A percentile compares a stretch with the other conserved stretches of the same genome.
Evolutionary conservation across 2,888 invertebrate genomes (phyloP).

Genomic region (Pterobdella sp.): DNA sequence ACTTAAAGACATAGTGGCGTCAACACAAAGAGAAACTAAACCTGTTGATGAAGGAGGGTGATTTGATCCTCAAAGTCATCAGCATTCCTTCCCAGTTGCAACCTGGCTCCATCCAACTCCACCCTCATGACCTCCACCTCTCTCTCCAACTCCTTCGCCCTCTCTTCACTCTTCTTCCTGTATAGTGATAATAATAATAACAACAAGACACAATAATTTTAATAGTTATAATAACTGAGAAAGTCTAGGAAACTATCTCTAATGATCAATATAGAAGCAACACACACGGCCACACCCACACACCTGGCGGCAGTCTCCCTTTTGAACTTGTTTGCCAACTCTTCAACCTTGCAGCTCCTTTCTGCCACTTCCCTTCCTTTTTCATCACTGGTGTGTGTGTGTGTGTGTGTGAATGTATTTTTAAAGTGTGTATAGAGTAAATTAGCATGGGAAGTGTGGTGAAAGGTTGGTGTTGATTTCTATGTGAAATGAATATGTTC

Average conservation of each 20-base stretch:
- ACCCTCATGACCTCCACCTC: constrained; percentile 35
- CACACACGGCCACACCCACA: neutral
- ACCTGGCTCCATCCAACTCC: constrained; percentile 34
- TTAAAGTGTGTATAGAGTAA: neutral
- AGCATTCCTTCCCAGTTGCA: neutral
- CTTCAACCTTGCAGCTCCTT: neutral
- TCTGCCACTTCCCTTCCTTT: neutral
- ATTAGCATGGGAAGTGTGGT: neutral
- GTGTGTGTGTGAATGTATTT: too few relatives aligned
- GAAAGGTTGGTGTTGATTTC: neutral
- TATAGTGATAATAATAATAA: neutral
- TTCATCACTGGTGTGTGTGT: neutral
- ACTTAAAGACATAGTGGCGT: too few relatives aligned
- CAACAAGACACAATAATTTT: neutral
- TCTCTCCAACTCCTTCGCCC: constrained; percentile 36
- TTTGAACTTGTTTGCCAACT: constrained; percentile 9
- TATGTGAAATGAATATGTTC: too few relatives aligned
- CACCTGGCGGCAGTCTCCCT: neutral
- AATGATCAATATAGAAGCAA: too few relatives aligned
- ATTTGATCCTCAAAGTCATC: too few relatives aligned
- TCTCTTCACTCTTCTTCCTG: constrained; percentile 37
- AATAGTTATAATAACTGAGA: neutral
- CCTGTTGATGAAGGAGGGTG: too few relatives aligned
- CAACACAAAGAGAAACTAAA: too few relatives aligned
- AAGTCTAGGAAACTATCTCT: too few relatives aligned